Conservation (phyloP, 1,140 invertebrate species). For the Idris sp. region DNA sequence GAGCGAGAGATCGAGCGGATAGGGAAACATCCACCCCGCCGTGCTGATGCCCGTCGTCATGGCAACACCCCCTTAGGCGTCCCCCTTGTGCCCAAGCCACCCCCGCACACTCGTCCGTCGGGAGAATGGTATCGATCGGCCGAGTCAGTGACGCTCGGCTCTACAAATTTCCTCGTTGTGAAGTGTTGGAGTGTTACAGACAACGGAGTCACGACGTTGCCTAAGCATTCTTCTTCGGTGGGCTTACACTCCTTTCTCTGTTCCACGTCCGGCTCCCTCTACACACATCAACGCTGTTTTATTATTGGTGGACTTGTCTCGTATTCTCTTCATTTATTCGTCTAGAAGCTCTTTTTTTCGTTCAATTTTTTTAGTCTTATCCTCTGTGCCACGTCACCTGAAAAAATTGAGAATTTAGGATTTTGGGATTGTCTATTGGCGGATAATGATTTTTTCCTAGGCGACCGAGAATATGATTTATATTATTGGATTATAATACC, state of each 20-base stretch:
- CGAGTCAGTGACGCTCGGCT: constrained; percentile 67
- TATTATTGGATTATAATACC: too few species aligned
- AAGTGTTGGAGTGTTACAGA: constrained; percentile 69
- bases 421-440: too few species aligned
- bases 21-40: constrained; percentile 66
- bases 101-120: constrained; percentile 66
- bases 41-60: constrained; percentile 71
- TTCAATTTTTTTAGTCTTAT: constrained; percentile 50
- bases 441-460: too few species aligned
- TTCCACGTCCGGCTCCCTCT: constrained; percentile 52
- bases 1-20: constrained; percentile 33
- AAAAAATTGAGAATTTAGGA: too few species aligned
- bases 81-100: constrained; percentile 69
- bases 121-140: constrained; percentile 73
- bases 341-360: constrained; percentile 42
- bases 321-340: constrained; percentile 55
- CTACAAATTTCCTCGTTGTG: constrained; percentile 67
- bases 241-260: constrained; percentile 40
- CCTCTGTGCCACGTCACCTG: constrained; percentile 31
- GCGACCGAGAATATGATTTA: too few species aligned
- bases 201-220: constrained; percentile 61
- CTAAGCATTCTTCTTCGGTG: constrained; percentile 45
- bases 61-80: constrained; percentile 76
- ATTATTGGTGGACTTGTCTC: constrained; percentile 48
- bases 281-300: constrained; percentile 38